These are phyloP conservation scores for Julus scandinavius DNA, from an alignment of 2,888 invertebrate species.

Conservation along the genomic window DNA sequence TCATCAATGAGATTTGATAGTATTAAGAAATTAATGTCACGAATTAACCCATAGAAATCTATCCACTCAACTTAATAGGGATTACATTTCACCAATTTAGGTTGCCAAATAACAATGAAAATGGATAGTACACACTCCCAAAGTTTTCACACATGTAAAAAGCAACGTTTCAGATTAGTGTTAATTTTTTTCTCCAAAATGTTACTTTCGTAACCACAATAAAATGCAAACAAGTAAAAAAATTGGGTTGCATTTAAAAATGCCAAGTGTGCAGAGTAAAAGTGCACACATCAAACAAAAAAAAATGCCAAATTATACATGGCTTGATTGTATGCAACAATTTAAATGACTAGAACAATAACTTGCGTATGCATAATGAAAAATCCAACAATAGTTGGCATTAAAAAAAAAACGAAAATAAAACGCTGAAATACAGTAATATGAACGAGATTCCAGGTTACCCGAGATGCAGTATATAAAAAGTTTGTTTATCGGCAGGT, in stretches of 20 bases:
- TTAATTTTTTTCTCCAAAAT: not conserved
- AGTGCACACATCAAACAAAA: conserved; percentile 11
- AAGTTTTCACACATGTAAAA: not conserved
- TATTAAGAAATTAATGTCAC: not conserved
- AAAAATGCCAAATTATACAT: not conserved
- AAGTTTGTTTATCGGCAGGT: conserved; percentile 2
- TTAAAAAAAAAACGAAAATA: conserved; percentile 24
- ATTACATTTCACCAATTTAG: not conserved
- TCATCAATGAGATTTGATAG: not conserved
- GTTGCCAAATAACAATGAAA: not conserved
- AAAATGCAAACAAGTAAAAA: not conserved
- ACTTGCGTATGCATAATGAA: conserved; percentile 5
- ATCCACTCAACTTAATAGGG: not conserved
- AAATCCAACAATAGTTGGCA: conserved; percentile 7
- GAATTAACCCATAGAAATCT: not conserved
- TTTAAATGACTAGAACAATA: conserved; percentile 26
- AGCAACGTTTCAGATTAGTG: not conserved
- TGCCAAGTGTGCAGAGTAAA: not conserved
- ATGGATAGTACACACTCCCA: not conserved
- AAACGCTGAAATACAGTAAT: conserved; percentile 34
- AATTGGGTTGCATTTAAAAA: not conserved
- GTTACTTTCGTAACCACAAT: not conserved
- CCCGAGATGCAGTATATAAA: conserved; percentile 22
- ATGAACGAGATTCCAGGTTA: conserved; percentile 29
- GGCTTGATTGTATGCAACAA: conserved; percentile 30